Conservation (phyloP, 2,113 vertebrate species). For the Lepus americanus region DNA sequence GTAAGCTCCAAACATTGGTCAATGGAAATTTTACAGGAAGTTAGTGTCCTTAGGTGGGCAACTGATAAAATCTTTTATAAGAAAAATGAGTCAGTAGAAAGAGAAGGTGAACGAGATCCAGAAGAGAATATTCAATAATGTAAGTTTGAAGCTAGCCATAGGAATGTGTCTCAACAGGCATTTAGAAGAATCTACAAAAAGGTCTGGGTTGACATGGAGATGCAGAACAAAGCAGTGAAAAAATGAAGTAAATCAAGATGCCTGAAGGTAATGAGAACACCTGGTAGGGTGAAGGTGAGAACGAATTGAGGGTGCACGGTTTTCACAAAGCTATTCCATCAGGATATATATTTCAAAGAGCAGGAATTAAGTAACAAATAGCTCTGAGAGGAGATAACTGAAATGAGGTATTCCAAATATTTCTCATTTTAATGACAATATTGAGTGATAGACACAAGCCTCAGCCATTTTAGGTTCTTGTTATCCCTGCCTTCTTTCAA, state of each 20-base stretch:
- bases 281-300: background rate
- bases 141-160: background rate
- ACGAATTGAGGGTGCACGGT: background rate
- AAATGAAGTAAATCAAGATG: slow-evolving; percentile 20
- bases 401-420: slow-evolving; percentile 38
- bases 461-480: too few relatives aligned
- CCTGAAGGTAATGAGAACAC: slow-evolving; percentile 7
- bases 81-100: slow-evolving; percentile 27
- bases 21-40: background rate
- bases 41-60: background rate
- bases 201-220: background rate
- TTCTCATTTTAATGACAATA: slow-evolving; percentile 41
- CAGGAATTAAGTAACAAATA: slow-evolving; percentile 1
- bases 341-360: background rate
- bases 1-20: background rate
- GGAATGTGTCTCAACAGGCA: slow-evolving; percentile 47
- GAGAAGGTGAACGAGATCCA: background rate
- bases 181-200: background rate
- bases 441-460: background rate
- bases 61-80: slow-evolving; percentile 7
- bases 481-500: too few relatives aligned
- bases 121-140: slow-evolving; percentile 25
- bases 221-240: background rate
- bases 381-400: background rate
- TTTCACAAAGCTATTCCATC: slow-evolving; percentile 25